Percentiles rank a stretch among this genome's conserved stretches.
phyloP scores from a whole-genome alignment of 2,797 vertebrate species.

The Lemur catta region DNA sequence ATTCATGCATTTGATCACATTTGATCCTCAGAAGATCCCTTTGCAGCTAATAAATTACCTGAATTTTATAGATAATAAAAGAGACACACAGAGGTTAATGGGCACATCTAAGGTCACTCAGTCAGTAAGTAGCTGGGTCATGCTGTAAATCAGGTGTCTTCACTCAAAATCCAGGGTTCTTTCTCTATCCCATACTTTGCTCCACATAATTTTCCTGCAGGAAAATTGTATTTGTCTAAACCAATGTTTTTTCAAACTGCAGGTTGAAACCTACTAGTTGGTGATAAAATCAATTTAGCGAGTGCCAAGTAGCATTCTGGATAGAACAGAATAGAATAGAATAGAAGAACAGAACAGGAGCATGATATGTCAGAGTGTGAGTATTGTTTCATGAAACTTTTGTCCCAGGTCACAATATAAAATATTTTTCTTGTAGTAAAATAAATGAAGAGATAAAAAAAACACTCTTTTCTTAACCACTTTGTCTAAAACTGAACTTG shows the following conservation, averaged over 20 bases:
- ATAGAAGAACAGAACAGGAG: not conserved
- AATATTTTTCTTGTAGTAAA: not conserved
- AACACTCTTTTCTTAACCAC: not conserved
- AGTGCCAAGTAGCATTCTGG: not conserved
- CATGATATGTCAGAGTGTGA: not conserved
- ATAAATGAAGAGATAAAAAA: not conserved
- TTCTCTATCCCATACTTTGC: not conserved
- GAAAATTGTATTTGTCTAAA: slow-evolving; percentile 29
- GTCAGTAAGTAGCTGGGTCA: not conserved
- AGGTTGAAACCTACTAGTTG: not conserved
- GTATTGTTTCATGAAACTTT: slow-evolving; percentile 25
- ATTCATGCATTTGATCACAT: slow-evolving; percentile 46
- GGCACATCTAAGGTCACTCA: not conserved
- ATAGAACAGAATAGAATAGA: not conserved
- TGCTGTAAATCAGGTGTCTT: not conserved
- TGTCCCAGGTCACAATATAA: not conserved
- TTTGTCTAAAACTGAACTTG: not conserved
- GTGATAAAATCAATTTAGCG: not conserved
- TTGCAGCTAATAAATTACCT: slow-evolving; percentile 38
- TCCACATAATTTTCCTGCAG: not conserved
- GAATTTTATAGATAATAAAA: slow-evolving; percentile 62
- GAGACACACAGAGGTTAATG: slow-evolving; percentile 44
- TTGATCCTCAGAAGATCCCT: slow-evolving; percentile 54
- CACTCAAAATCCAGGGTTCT: not conserved
- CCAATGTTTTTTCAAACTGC: not conserved